Conservation (phyloP, 2,797 vertebrate species). For the Varecia variegata region DNA sequence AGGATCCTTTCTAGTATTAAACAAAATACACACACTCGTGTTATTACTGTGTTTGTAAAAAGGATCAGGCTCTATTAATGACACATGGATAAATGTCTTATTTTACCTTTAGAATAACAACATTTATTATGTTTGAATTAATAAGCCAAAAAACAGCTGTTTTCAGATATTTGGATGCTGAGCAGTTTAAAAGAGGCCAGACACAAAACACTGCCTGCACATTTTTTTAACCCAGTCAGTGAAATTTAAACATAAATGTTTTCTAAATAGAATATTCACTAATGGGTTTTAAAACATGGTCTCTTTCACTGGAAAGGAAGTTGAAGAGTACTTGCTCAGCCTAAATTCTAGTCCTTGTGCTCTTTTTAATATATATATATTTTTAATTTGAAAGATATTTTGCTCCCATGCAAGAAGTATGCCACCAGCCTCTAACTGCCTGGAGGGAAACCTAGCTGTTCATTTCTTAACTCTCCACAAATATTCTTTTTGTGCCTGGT, state of each 20-base stretch:
- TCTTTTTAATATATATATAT: background rate
- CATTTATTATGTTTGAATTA: background rate
- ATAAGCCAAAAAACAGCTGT: background rate
- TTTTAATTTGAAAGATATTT: background rate
- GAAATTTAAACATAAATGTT: conserved; percentile 19
- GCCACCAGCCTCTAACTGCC: background rate
- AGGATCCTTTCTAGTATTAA: conserved; percentile 7
- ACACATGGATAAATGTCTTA: background rate
- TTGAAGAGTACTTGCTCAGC: background rate
- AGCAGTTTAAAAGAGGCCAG: background rate
- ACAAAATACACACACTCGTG: background rate
- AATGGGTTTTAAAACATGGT: background rate
- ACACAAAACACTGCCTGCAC: background rate
- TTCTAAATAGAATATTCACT: background rate
- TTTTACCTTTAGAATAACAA: conserved; percentile 17
- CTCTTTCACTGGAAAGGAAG: background rate
- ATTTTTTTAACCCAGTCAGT: background rate
- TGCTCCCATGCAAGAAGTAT: background rate
- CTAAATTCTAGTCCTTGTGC: background rate
- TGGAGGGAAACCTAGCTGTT: background rate
- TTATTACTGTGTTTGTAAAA: conserved; percentile 26
- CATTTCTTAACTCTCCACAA: background rate
- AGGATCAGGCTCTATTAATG: background rate
- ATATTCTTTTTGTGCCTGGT: background rate
- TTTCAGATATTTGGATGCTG: conserved; percentile 4